These are phyloP conservation scores for Candoia aspera DNA, from an alignment of 2,113 vertebrate species.

Conservation along the genomic window DNA sequence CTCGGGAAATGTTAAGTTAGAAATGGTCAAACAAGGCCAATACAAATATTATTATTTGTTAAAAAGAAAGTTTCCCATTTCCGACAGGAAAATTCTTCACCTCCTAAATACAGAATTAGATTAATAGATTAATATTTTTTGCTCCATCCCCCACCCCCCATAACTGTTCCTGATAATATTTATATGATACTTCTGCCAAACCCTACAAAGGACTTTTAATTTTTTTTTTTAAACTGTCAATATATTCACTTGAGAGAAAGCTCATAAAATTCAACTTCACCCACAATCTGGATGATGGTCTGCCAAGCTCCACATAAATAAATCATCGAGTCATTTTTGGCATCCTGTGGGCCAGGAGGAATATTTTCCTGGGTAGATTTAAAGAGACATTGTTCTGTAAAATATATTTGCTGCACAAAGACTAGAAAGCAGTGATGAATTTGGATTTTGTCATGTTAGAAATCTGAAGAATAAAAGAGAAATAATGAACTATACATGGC, in stretches of 20 bases:
- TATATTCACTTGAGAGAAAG: constrained; percentile 70
- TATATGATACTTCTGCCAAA: constrained; percentile 61
- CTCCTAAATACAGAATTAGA: constrained; percentile 45
- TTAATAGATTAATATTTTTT: constrained; percentile 55
- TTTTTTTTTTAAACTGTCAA: constrained; percentile 69
- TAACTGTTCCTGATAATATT: constrained; percentile 56
- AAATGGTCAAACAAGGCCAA: constrained; percentile 37
- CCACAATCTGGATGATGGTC: constrained; percentile 77
- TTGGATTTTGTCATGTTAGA: constrained; percentile 17
- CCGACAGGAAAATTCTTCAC: constrained; percentile 58
- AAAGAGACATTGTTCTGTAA: constrained; percentile 71
- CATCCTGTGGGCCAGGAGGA: constrained; percentile 75
- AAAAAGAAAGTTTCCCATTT: constrained; percentile 51
- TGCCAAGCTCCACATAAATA: constrained; percentile 79
- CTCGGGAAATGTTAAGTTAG: constrained; percentile 42
- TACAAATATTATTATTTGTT: constrained; percentile 42
- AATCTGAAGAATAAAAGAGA: neutral
- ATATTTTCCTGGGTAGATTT: constrained; percentile 71
- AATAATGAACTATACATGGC: neutral
- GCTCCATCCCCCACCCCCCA: constrained; percentile 23
- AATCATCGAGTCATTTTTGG: constrained; percentile 80
- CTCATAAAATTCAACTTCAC: constrained; percentile 78
- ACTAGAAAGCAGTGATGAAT: constrained; percentile 30
- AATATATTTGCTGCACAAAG: constrained; percentile 41
- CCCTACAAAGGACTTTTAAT: constrained; percentile 46